phyloP scores from a whole-genome alignment of 2,797 vertebrate species.

The Luscinia megarhynchos region DNA sequence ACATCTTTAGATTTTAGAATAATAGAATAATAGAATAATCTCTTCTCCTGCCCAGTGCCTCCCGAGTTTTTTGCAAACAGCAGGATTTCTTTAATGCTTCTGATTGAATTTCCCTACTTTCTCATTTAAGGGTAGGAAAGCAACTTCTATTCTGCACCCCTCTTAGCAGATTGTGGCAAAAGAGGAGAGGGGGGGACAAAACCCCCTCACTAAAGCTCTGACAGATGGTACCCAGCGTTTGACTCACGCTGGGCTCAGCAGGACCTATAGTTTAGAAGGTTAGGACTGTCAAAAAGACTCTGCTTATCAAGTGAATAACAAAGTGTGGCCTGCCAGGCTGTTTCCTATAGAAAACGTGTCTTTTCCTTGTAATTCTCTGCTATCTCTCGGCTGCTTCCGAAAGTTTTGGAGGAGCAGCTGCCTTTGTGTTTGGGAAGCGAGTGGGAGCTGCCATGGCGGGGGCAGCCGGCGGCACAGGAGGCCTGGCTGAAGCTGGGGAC shows the following conservation, averaged over 20 bases:
- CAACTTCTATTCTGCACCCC: conserved; percentile 56
- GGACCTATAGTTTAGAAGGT: conserved; percentile 95
- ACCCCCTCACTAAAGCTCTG: conserved; percentile 82
- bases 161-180: conserved; percentile 75
- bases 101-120: conserved; percentile 60
- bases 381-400: conserved; percentile 63
- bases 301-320: conserved; percentile 95
- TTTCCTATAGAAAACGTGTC: conserved; percentile 90
- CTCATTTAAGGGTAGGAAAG: conserved; percentile 67
- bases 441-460: conserved; percentile 47
- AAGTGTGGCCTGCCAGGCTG: conserved; percentile 90
- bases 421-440: conserved; percentile 50
- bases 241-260: conserved; percentile 95
- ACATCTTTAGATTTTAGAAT: background rate
- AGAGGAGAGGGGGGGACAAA: conserved; percentile 13
- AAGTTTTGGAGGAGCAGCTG: conserved; percentile 64
- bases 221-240: conserved; percentile 97
- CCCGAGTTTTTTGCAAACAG: background rate
- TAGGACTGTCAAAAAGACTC: conserved; percentile 98
- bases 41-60: background rate
- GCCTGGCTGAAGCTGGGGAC: conserved; percentile 42
- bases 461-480: conserved; percentile 55
- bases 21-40: background rate
- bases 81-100: conserved; percentile 47
- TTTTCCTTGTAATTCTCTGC: conserved; percentile 74